Conservation (phyloP, 2,113 vertebrate genomes). For the Calidris pygmaea region DNA sequence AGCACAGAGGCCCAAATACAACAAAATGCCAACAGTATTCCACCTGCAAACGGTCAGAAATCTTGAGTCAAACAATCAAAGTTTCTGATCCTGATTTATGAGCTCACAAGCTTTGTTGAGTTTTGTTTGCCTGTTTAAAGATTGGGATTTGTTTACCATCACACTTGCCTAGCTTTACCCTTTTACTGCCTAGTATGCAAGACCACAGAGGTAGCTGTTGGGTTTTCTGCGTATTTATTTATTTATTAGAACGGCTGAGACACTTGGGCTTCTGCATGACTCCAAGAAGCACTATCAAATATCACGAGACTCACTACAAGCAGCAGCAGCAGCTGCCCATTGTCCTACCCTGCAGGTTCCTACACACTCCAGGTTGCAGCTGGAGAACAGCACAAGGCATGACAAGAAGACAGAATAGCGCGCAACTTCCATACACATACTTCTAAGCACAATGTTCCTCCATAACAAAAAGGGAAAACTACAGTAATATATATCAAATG, state of each 20-base stretch:
- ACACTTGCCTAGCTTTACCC: background rate
- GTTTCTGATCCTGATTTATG: background rate
- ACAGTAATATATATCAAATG: background rate
- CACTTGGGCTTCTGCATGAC: background rate
- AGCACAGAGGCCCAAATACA: background rate
- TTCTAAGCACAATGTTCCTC: background rate
- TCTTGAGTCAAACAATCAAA: background rate
- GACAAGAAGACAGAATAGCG: accelerated
- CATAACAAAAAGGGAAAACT: background rate
- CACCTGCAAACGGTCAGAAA: background rate
- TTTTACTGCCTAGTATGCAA: background rate
- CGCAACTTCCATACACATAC: background rate
- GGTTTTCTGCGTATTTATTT: background rate
- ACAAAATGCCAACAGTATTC: background rate
- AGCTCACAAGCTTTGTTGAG: background rate
- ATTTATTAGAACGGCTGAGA: background rate
- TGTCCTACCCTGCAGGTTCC: background rate
- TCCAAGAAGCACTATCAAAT: background rate
- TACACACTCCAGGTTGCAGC: background rate
- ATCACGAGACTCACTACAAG: background rate
- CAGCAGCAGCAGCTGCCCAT: background rate
- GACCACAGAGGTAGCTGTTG: background rate
- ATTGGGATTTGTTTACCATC: background rate
- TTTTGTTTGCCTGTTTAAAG: background rate
- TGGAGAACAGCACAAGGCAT: background rate